Base-by-base conservation (phyloP, 2,113 vertebrate species). In the Chaetodon trifascialis region DNA sequence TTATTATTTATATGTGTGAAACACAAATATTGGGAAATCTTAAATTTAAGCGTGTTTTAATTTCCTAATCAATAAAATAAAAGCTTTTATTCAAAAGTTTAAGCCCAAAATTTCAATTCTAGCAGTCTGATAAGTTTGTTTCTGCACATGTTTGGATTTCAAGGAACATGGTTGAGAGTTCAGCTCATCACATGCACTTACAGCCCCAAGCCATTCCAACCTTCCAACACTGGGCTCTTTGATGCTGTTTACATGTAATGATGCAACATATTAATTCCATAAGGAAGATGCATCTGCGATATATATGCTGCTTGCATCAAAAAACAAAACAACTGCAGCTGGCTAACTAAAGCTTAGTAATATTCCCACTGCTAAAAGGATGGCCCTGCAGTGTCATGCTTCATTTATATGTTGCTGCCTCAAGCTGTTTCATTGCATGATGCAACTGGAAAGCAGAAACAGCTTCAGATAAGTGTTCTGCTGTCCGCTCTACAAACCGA, bases 351-450 rank as follows among this genome's bases (percentile, higher is more conserved):
- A 72, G 30, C 60, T 42, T 1, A 16, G 58, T 23, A 63, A 40
- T 72, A 70, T 44, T 59, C 60, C 69, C 52, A 17, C 25, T 36
- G 56, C 56, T 67, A 49, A 67, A 83, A 51, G 16, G 56, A 74
- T 62, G 63, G 23, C 46, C 74, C 73, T 5, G 42, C 12, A 42
- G 65, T 52, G 72, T 70, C 60, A 76, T 86, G 73, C 88, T 92
- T 85, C 58, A 78, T 87, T 87, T 55, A 69, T 52, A 11, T 23
- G 38, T 12, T 46, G 49, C 38, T 83, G 62, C 74, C 62, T 40
- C 54, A 56, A 78, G 76, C 44, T 60, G 23, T 59, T 78, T 71
- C 40, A 58, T 49, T 19, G 51, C 59, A 51, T 79, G 87, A 88
- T 73, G 73, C 62, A 79, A 81, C 16, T 55, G 10, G 59, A 83